phyloP scores from a whole-genome alignment of 2,113 vertebrate genomes.

The Rhodinocichla rosea region DNA sequence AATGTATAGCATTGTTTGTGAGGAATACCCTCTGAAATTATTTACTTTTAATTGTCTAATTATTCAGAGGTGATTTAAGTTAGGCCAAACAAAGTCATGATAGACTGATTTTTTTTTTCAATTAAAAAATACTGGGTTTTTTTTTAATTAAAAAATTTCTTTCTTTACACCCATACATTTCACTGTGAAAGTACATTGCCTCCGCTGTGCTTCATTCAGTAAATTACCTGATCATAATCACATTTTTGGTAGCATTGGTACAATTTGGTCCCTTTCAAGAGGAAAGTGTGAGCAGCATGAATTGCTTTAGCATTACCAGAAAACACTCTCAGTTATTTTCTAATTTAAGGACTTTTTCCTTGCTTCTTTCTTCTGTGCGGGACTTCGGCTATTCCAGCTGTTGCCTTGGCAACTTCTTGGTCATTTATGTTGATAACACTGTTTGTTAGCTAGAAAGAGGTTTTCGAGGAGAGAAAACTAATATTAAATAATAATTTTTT shows the following conservation, averaged over 20 bases:
- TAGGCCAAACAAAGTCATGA: background rate
- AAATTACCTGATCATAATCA: background rate
- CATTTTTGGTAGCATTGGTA: background rate
- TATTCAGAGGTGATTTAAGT: background rate
- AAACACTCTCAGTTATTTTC: background rate
- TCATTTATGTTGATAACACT: constrained; percentile 49
- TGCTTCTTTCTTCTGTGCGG: constrained; percentile 11
- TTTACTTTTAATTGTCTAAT: background rate
- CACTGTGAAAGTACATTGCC: background rate
- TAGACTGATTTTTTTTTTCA: background rate
- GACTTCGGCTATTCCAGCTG: constrained; percentile 1
- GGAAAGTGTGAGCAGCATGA: background rate
- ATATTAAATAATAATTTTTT: background rate
- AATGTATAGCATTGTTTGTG: background rate
- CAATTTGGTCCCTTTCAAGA: background rate
- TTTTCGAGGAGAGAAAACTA: constrained; percentile 4
- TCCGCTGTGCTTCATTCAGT: background rate
- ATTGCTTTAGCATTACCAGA: background rate
- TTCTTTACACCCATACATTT: background rate
- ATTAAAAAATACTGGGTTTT: background rate
- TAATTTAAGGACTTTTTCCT: constrained; percentile 11
- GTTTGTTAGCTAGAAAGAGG: constrained; percentile 41
- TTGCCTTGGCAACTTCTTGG: constrained; percentile 70
- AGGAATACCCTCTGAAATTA: background rate
- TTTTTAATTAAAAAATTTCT: background rate